These are phyloP conservation scores for Mallotus villosus DNA, from an alignment of 2,797 vertebrate genomes.

Conservation along the genomic window DNA sequence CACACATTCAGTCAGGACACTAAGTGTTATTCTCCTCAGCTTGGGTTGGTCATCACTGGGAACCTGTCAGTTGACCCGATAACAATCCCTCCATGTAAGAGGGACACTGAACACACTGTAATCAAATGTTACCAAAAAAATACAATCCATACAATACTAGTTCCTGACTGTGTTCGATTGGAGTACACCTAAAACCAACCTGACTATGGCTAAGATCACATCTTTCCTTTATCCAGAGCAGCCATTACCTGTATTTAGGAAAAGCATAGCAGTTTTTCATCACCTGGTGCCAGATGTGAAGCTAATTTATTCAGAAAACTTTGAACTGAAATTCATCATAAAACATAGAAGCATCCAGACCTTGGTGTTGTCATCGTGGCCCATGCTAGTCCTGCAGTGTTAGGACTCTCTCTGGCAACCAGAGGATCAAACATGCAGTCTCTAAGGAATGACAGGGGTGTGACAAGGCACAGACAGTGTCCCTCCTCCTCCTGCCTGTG, in stretches of 20 bases:
- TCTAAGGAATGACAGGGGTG: background rate
- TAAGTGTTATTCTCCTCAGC: too few species aligned
- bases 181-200: background rate
- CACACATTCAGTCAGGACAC: too few species aligned
- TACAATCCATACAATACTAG: too few species aligned
- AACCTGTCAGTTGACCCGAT: too few species aligned
- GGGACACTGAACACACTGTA: too few species aligned
- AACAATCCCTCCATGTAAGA: too few species aligned
- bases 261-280: background rate
- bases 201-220: too few species aligned
- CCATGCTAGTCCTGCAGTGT: too few species aligned
- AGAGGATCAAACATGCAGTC: background rate
- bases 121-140: too few species aligned
- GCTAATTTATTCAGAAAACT: background rate
- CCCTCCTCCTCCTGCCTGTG: background rate
- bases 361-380: background rate
- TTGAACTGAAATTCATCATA: background rate
- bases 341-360: background rate
- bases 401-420: slow-evolving; percentile 1
- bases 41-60: too few species aligned
- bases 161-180: too few species aligned
- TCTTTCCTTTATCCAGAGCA: too few species aligned
- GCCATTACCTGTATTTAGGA: background rate
- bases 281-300: background rate
- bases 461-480: background rate